A percentile compares a stretch with the other conserved stretches of the same genome.
phyloP scores from a whole-genome alignment of 1,140 invertebrate species.

The Homarus americanus region DNA sequence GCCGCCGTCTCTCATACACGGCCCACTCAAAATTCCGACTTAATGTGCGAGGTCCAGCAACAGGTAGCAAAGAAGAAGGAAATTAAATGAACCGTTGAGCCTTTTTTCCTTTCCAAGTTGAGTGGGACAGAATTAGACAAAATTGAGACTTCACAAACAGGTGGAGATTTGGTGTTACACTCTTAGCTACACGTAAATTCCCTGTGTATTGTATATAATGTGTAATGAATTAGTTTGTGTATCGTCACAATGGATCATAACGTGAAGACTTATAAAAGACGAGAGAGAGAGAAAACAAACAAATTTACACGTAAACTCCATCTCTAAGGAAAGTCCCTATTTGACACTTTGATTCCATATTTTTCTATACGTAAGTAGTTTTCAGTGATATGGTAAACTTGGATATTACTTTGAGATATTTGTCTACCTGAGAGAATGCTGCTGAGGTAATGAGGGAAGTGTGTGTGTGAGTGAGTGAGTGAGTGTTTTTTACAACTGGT shows the following conservation, averaged over 20 bases:
- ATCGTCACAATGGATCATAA: background rate
- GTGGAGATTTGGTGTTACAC: background rate
- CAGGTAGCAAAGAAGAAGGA: slow-evolving; percentile 1
- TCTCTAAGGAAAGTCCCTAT: too few species aligned
- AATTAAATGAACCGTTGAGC: slow-evolving; percentile 14
- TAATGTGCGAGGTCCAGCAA: background rate
- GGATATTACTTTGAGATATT: background rate
- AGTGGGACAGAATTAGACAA: background rate
- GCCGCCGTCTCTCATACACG: slow-evolving; percentile 30
- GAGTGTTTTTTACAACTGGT: too few species aligned
- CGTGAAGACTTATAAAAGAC: too few species aligned
- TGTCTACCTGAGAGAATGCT: background rate
- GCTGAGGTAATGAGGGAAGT: background rate
- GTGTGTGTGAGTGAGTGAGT: too few species aligned
- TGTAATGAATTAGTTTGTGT: background rate
- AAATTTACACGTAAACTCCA: too few species aligned
- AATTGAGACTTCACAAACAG: background rate
- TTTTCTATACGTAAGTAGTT: slow-evolving; percentile 2
- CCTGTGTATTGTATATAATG: background rate
- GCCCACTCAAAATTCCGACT: background rate
- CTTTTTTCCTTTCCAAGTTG: background rate
- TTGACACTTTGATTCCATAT: slow-evolving; percentile 14
- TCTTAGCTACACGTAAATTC: background rate
- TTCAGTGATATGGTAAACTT: background rate
- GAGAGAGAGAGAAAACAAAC: too few species aligned